Evolutionary conservation across 35 echinoderm and acorn worm species (phyloP), one percentile per base, ranked within the genome.

Genomic region (Chiridota heheva): DNA sequence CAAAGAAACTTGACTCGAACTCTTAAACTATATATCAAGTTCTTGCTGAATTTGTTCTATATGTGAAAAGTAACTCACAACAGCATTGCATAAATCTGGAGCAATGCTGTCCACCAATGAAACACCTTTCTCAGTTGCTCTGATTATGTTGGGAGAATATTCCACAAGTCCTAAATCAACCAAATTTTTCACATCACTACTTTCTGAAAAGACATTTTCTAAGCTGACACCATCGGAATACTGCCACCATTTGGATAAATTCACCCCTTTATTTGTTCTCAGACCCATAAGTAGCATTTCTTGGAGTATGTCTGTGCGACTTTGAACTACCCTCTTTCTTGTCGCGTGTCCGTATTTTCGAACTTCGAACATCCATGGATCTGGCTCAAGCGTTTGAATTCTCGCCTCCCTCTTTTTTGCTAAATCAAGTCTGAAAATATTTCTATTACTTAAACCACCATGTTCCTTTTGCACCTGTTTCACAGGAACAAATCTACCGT

Each of bases 301-400:
- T 60, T 81, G 55, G 30, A 97, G 58, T 33, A 85, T 37, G 37
- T 91, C 84, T 6, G 42, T 5, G 7, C 57, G 34, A 18, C 79
- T 84, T 33, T 84, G 84, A 44, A 33, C 37, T 7, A 70, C 71
- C 4, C 78, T 55, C 61, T 81, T 97, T 34, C 94, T 47, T 30
- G 94, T 97, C 16, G 69, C 94, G 51, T 97, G 89, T 16, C 94
- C 88, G 13, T 70, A 79, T 26, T 59, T 88, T 47, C 85, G 55
- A 0, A 97, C 94, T 58, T 91, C 84, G 10, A 15, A 55, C 94
- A 97, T 97, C 94, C 88, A 97, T 4, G 84, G n/a, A 5, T 84
- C 44, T 20, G 94, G 94, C 49, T 97, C 94, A 16, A 91, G 58
- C 4, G 94, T 97, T 60, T 97, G 94, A 13, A 97, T 88, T 34